Conservation (phyloP, 1,140 invertebrate genomes). For the Anastrepha obliqua region DNA sequence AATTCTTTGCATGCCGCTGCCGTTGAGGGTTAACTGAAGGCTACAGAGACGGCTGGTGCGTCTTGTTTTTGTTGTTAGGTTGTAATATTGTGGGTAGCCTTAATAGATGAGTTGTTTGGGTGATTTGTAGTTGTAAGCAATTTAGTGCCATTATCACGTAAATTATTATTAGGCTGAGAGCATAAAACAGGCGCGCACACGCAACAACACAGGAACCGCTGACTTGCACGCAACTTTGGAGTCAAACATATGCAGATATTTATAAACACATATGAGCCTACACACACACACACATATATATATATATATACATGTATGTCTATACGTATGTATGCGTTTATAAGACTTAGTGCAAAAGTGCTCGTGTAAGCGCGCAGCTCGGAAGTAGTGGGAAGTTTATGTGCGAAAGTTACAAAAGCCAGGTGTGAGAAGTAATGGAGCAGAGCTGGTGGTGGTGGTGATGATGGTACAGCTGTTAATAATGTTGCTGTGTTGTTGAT, state of each 20-base stretch:
- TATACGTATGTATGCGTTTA: neutral
- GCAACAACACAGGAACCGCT: neutral
- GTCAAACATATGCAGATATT: neutral
- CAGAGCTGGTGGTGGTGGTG: neutral
- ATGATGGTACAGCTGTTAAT: neutral
- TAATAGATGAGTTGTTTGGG: constrained; percentile 29
- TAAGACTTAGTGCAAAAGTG: neutral
- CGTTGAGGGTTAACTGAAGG: no score
- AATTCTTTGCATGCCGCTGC: neutral
- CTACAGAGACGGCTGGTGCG: no score
- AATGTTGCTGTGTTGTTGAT: neutral
- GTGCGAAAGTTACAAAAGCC: neutral
- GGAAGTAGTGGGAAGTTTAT: neutral
- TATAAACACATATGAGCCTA: neutral
- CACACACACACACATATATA: neutral
- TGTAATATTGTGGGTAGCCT: neutral
- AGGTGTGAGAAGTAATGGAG: neutral
- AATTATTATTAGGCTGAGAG: constrained; percentile 34
- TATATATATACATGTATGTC: neutral
- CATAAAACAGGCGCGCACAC: constrained; percentile 2
- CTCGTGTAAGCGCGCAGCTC: neutral
- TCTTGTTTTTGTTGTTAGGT: no score
- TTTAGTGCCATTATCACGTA: constrained; percentile 48
- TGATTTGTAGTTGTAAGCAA: constrained; percentile 50
- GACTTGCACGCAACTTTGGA: neutral